Evolutionary conservation across 2,888 invertebrate genomes (phyloP).

Genomic region (Catocala nupta): DNA sequence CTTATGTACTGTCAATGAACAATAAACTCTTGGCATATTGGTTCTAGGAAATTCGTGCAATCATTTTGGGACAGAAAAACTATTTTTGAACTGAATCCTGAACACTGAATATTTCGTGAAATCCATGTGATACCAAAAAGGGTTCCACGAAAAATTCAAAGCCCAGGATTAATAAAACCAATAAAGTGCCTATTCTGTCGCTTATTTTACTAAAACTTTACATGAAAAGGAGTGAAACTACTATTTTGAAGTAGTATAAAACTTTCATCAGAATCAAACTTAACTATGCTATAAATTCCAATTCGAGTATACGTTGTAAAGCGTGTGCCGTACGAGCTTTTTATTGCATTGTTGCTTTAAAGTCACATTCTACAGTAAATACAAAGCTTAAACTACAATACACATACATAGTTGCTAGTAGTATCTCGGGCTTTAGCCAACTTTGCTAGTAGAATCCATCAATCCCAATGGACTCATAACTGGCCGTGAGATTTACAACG

Average conservation of each 20-base stretch:
- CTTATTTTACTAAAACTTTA: too few relatives aligned
- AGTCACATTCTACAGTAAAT: constrained; percentile 15
- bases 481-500: background rate
- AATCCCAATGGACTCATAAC: constrained; percentile 9
- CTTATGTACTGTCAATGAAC: too few relatives aligned
- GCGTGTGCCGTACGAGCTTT: constrained; percentile 5
- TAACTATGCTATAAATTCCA: constrained; percentile 14
- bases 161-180: too few relatives aligned
- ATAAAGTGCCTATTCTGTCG: too few relatives aligned
- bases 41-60: too few relatives aligned
- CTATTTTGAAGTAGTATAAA: background rate
- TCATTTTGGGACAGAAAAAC: too few relatives aligned
- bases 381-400: constrained; percentile 17
- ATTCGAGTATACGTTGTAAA: constrained; percentile 19
- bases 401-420: constrained; percentile 4
- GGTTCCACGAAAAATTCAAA: too few relatives aligned
- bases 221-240: background rate
- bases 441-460: background rate
- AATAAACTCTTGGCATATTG: too few relatives aligned
- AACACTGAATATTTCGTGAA: too few relatives aligned
- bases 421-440: background rate
- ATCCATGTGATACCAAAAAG: too few relatives aligned
- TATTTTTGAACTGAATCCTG: too few relatives aligned
- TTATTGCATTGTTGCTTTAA: constrained; percentile 20
- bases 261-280: constrained; percentile 14